These are phyloP conservation scores for Leptobrachium ailaonicum DNA, from an alignment of 2,113 vertebrate species.

Conservation along the genomic window DNA sequence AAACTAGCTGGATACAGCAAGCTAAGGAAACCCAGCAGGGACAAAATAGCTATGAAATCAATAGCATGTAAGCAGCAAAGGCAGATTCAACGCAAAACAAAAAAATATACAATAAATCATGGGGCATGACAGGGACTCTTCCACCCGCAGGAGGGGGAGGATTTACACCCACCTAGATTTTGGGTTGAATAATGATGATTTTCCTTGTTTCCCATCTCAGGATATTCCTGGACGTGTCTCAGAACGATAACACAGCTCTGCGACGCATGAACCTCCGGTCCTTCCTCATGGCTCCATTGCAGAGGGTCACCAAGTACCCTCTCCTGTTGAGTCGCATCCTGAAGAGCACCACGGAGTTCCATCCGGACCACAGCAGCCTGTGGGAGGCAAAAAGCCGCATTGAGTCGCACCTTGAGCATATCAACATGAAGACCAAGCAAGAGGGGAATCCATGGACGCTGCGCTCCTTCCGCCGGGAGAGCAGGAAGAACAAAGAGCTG, in stretches of 20 bases:
- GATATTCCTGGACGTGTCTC: conserved; percentile 90
- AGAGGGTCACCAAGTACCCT: conserved; percentile 89
- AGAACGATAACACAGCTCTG: conserved; percentile 88
- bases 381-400: conserved; percentile 87
- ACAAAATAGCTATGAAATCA: too few relatives aligned
- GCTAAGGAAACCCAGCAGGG: too few relatives aligned
- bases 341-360: conserved; percentile 80
- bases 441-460: conserved; percentile 85
- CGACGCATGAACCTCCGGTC: conserved; percentile 89
- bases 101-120: too few relatives aligned
- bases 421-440: conserved; percentile 91
- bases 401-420: conserved; percentile 90
- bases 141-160: too few relatives aligned
- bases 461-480: conserved; percentile 86
- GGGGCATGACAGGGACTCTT: too few relatives aligned
- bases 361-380: conserved; percentile 80
- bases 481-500: conserved; percentile 84
- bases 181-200: background rate
- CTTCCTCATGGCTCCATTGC: conserved; percentile 88
- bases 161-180: too few relatives aligned
- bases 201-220: conserved; percentile 59
- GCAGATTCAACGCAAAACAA: too few relatives aligned
- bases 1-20: too few relatives aligned
- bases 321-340: conserved; percentile 85
- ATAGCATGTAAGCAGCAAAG: too few relatives aligned